These are phyloP conservation scores for Drosophila rufa DNA, from an alignment of 1,140 invertebrate genomes.

Conservation along the genomic window DNA sequence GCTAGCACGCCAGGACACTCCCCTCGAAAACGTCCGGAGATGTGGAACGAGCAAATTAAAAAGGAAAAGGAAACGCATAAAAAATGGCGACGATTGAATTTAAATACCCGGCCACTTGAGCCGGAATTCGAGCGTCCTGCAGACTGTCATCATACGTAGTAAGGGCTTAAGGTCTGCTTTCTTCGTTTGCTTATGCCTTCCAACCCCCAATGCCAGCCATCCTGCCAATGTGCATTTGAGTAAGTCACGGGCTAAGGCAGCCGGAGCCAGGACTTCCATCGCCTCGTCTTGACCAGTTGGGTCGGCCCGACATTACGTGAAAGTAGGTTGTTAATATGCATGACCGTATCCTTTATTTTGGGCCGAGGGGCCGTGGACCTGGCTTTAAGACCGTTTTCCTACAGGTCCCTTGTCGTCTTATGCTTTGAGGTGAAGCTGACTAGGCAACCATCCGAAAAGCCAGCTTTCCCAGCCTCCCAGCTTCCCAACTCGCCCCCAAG, in stretches of 20 bases:
- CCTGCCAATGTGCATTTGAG: conserved; percentile 68
- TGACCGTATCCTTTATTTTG: conserved; percentile 69
- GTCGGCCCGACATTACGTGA: conserved; percentile 57
- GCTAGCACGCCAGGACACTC: conserved; percentile 47
- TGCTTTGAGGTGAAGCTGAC: conserved; percentile 9
- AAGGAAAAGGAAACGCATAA: conserved; percentile 78
- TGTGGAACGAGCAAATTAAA: conserved; percentile 74
- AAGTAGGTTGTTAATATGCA: conserved; percentile 84
- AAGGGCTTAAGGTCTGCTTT: conserved; percentile 44
- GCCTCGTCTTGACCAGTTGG: conserved; percentile 64
- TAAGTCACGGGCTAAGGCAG: conserved; percentile 55
- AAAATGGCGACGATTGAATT: conserved; percentile 79
- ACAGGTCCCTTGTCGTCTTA: neutral
- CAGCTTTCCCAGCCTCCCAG: neutral
- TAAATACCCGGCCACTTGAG: conserved; percentile 72
- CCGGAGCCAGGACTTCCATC: conserved; percentile 42
- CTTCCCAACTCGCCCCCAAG: neutral
- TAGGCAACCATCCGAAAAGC: conserved; percentile 1
- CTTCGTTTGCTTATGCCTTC: conserved; percentile 15
- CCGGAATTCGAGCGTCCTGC: conserved; percentile 37
- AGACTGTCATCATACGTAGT: conserved; percentile 33
- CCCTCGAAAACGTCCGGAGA: conserved; percentile 2
- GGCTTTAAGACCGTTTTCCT: neutral
- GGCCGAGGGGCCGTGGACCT: conserved; percentile 1
- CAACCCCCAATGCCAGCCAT: conserved; percentile 19